phyloP scores from a whole-genome alignment of 53 echinoderm and acorn worm species.

The Temnopleurus reevesii region DNA sequence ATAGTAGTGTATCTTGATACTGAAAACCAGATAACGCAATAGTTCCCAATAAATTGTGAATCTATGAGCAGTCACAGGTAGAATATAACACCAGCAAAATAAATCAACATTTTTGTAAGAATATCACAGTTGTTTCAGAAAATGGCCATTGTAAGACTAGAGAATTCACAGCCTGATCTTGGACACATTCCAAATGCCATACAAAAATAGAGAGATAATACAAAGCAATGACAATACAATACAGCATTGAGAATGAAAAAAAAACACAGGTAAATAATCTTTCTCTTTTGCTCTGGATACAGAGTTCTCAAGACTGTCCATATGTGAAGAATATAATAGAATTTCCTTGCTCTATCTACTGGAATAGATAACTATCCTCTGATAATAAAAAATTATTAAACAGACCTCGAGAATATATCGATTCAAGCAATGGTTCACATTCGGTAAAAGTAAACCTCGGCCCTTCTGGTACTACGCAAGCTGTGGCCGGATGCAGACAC shows the following conservation, averaged over 20 bases:
- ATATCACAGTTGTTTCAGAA: too few species aligned
- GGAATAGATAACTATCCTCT: constrained; percentile 1
- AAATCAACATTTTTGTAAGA: too few species aligned
- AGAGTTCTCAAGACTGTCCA: background rate
- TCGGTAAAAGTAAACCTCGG: background rate
- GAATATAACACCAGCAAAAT: too few species aligned
- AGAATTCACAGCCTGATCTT: too few species aligned
- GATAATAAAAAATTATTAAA: background rate
- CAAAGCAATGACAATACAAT: background rate
- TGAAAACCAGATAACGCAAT: too few species aligned
- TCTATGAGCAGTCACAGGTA: too few species aligned
- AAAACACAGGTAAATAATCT: background rate
- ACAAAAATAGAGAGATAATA: background rate
- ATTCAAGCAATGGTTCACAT: background rate
- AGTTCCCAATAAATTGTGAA: too few species aligned
- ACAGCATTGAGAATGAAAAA: background rate
- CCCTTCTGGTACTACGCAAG: background rate
- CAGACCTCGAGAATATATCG: too few species aligned
- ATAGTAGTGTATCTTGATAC: too few species aligned
- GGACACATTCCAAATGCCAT: background rate
- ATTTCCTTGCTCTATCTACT: background rate
- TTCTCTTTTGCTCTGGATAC: background rate
- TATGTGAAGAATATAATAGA: background rate
- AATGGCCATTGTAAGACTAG: too few species aligned
- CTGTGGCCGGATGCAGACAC: background rate